Evolutionary conservation across 1,140 invertebrate genomes (phyloP).

Genomic region (Drosophila navojoa): DNA sequence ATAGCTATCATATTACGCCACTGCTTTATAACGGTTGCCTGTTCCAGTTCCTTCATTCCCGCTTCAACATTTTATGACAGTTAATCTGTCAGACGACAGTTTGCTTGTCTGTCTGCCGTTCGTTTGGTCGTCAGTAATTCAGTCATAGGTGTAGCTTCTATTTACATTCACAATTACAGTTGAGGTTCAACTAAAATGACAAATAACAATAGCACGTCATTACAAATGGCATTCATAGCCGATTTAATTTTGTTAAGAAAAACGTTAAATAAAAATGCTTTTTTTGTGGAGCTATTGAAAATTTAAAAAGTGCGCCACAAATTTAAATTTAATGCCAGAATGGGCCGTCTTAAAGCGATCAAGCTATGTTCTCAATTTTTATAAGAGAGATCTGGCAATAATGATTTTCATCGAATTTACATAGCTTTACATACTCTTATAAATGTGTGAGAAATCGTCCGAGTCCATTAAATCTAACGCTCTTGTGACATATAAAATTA

Average conservation of each 20-base stretch:
- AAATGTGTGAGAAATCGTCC: too few species aligned
- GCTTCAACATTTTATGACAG: constrained; percentile 24
- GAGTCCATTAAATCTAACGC: too few species aligned
- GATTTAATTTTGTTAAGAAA: neutral
- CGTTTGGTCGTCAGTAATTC: constrained; percentile 11
- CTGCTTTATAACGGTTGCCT: constrained; percentile 6
- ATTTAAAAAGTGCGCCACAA: neutral
- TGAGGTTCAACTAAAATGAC: constrained; percentile 8
- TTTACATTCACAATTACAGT: constrained; percentile 17
- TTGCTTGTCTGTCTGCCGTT: neutral
- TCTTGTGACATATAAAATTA: too few species aligned
- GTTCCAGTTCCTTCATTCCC: neutral
- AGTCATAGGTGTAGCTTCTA: constrained; percentile 39
- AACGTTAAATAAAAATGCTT: neutral
- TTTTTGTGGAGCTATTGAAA: neutral
- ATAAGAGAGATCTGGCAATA: too few species aligned
- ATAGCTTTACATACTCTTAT: too few species aligned
- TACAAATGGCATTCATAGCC: constrained; percentile 53
- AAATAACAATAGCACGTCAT: constrained; percentile 53
- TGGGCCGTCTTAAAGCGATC: too few species aligned
- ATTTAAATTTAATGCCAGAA: neutral
- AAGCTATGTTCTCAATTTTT: too few species aligned
- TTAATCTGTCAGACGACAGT: constrained; percentile 10
- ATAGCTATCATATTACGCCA: constrained; percentile 27
- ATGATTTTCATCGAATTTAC: too few species aligned